phyloP scores from a whole-genome alignment of 2,888 invertebrate species.

The Protophormia terraenovae region DNA sequence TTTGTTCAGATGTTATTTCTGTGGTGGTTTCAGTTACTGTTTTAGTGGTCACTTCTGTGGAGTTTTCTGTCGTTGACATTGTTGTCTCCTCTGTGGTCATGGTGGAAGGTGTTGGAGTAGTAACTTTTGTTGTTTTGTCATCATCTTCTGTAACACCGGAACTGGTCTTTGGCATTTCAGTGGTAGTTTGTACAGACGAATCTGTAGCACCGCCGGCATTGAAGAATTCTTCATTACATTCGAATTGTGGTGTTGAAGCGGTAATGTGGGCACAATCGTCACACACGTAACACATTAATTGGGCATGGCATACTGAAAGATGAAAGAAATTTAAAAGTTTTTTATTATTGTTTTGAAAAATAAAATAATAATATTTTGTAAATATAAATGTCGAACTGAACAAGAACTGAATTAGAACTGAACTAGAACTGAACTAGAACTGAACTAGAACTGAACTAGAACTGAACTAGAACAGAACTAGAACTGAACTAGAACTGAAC shows the following conservation, averaged over 20 bases:
- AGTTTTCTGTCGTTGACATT: constrained; percentile 30
- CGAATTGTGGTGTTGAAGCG: constrained; percentile 68
- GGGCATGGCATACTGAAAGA: constrained; percentile 70
- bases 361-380: no score
- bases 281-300: constrained; percentile 78
- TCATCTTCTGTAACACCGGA: background rate
- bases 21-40: constrained; percentile 20
- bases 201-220: constrained; percentile 68
- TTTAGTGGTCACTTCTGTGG: constrained; percentile 37
- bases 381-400: no score
- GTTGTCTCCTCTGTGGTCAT: constrained; percentile 27
- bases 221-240: constrained; percentile 75
- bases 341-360: background rate
- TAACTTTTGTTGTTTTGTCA: constrained; percentile 13
- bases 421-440: no score
- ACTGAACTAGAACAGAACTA: no score
- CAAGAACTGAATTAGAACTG: no score
- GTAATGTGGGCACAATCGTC: constrained; percentile 74
- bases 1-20: constrained; percentile 32
- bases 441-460: no score
- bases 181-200: constrained; percentile 71
- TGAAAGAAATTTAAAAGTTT: background rate
- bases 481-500: no score
- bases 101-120: constrained; percentile 16
- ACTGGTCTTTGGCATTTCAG: constrained; percentile 27